Base-by-base conservation (phyloP, 2,113 vertebrate genomes). In the Bombycilla garrulus region DNA sequence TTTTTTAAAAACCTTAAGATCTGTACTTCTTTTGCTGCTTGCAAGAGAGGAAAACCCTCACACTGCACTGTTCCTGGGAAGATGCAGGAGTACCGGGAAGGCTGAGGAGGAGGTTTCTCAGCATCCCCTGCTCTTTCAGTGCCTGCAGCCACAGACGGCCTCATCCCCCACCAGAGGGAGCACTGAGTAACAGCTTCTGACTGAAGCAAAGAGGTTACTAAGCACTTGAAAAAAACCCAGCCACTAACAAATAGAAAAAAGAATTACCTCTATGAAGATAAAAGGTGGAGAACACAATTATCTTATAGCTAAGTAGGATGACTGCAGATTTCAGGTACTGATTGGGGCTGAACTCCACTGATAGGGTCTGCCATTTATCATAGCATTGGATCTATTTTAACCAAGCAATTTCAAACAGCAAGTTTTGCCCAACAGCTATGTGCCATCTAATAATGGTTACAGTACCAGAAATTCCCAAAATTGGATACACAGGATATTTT, bases 151-250 rank as follows among this genome's bases (percentile, higher is more conserved):
- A 61, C 15, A 11, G 29, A 15, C 1, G 5, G 69, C 35, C 11
- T 15, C 9, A 22, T 69, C 18, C 23, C 35, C 94, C 81, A 95
- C 88, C 64, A 89, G 94, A 28, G 90, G 93, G 94, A 95, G 95
- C 88, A 84, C 12, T 2, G 58, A 79, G 36, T 18, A 56, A 48
- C 28, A 88, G 42, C 33, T 77, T 66, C 31, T 20, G 84, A 70
- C 33, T 26, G 5, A 62, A 53, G 28, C 13, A 40, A 57, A 69
- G 24, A 28, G 5, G 9, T 42, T 45, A 61, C 8, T 33, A 19
- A 64, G 11, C 11, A 2, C 26, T 33, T 35, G 7, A 16, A 40
- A 35, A 62, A 11, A 29, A 45, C 50, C 11, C 16, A 29, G 51
- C 25, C 65, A 6, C 36, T 82, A 22, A 20, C 0, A n/a, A 86